These are phyloP conservation scores for Quiscalus mexicanus DNA, from an alignment of 2,113 vertebrate genomes.

Conservation along the genomic window DNA sequence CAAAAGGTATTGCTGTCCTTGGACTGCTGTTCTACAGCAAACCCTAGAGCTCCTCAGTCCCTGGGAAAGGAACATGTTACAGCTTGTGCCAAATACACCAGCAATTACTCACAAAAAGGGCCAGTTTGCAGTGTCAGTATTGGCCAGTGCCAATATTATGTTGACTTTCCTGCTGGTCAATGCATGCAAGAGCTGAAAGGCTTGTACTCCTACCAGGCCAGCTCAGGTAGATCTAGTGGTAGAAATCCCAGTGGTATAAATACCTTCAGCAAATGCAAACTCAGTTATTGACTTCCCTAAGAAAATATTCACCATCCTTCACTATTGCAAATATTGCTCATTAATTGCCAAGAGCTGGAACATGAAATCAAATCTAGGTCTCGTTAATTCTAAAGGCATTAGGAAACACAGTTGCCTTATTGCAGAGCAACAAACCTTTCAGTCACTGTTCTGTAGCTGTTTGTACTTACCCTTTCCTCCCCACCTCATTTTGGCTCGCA, in stretches of 20 bases:
- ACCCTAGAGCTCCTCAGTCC: background rate
- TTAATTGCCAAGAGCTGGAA: background rate
- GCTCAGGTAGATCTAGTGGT: background rate
- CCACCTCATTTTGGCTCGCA: background rate
- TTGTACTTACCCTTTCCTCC: constrained; percentile 10
- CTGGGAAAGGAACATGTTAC: background rate
- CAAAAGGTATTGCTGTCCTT: background rate
- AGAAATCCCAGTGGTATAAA: background rate
- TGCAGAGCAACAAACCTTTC: background rate
- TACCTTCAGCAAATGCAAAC: background rate
- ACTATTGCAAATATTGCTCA: background rate
- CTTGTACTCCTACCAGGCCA: background rate
- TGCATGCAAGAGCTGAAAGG: background rate
- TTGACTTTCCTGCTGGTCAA: background rate
- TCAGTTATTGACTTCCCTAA: background rate
- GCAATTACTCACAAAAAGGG: background rate
- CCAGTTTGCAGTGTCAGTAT: background rate
- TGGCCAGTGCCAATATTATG: background rate
- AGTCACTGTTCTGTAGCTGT: background rate
- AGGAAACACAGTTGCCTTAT: background rate
- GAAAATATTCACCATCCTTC: background rate
- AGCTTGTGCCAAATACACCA: background rate
- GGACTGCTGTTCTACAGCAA: background rate
- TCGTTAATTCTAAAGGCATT: background rate
- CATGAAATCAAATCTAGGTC: background rate